Evolutionary conservation across 1,140 invertebrate genomes (phyloP).

Genomic region (Phortica variegata): DNA sequence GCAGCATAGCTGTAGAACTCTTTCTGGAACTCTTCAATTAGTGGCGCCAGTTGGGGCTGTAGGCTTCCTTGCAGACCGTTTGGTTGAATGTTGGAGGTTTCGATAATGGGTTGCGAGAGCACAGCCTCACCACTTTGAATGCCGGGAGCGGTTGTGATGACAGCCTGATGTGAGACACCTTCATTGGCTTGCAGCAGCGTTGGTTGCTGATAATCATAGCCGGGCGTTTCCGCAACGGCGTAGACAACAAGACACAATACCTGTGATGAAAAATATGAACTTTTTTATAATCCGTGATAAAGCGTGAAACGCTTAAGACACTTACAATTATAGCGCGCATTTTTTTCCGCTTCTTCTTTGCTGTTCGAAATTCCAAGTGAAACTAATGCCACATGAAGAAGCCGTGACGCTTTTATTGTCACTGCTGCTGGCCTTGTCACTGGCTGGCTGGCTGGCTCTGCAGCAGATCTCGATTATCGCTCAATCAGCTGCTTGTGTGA

Average conservation of each 20-base stretch:
- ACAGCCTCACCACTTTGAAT: conserved; percentile 36
- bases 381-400: conserved; percentile 32
- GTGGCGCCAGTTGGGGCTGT: conserved; percentile 13
- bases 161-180: conserved; percentile 1
- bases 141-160: conserved; percentile 2
- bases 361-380: conserved; percentile 16
- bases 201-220: conserved; percentile 45
- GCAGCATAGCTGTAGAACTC: conserved; percentile 46
- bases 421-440: no score
- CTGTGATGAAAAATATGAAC: conserved; percentile 5
- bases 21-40: conserved; percentile 40
- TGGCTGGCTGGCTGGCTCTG: no score
- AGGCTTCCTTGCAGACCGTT: no score
- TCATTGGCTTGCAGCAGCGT: conserved; percentile 17
- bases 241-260: conserved; percentile 39
- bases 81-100: conserved; percentile 6
- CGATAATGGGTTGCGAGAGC: conserved; percentile 33
- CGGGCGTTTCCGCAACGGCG: conserved; percentile 35
- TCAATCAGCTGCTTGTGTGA: not conserved
- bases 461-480: no score
- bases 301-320: not conserved
- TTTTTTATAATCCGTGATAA: not conserved
- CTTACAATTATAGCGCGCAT: conserved; percentile 48
- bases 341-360: no score
- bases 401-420: conserved; percentile 31